phyloP scores from a whole-genome alignment of 1,140 invertebrate genomes.

The Zaprionus gabonicus region DNA sequence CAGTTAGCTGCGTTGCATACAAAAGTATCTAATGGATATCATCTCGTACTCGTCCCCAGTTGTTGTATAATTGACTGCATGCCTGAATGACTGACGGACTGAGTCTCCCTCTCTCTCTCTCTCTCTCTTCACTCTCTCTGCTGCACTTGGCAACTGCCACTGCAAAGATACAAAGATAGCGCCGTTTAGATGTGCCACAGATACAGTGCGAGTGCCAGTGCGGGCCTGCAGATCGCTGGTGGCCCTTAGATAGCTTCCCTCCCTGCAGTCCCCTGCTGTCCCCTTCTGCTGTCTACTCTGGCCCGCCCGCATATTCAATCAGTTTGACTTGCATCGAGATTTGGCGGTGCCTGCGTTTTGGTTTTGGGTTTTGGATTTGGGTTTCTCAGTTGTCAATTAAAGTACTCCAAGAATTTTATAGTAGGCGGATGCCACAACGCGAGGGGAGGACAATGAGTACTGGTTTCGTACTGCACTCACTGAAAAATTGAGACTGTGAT shows the following conservation, averaged over 20 bases:
- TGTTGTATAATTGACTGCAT: constrained; percentile 76
- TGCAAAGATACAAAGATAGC: constrained; percentile 37
- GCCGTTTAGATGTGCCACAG: constrained; percentile 11
- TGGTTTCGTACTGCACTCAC: constrained; percentile 9
- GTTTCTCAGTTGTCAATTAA: constrained; percentile 65
- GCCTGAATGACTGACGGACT: constrained; percentile 37
- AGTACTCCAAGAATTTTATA: constrained; percentile 59
- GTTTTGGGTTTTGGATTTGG: not conserved
- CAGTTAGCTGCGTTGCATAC: constrained; percentile 76
- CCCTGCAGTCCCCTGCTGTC: not conserved
- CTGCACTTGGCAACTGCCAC: constrained; percentile 67
- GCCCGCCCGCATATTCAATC: constrained; percentile 70
- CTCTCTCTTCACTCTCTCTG: constrained; percentile 56
- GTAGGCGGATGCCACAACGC: constrained; percentile 7
- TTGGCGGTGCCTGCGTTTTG: constrained; percentile 55
- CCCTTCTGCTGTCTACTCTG: not conserved
- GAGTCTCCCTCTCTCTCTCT: constrained; percentile 28
- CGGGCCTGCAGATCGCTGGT: constrained; percentile 34
- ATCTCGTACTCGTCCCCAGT: constrained; percentile 55
- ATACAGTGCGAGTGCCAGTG: constrained; percentile 38
- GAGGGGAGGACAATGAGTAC: not conserved
- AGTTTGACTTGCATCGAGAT: constrained; percentile 61
- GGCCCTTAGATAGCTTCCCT: not conserved
- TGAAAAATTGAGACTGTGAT: constrained; percentile 23
- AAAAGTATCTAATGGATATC: constrained; percentile 75